These are phyloP conservation scores for Vipera ursinii DNA, from an alignment of 2,797 vertebrate genomes.

Conservation along the genomic window DNA sequence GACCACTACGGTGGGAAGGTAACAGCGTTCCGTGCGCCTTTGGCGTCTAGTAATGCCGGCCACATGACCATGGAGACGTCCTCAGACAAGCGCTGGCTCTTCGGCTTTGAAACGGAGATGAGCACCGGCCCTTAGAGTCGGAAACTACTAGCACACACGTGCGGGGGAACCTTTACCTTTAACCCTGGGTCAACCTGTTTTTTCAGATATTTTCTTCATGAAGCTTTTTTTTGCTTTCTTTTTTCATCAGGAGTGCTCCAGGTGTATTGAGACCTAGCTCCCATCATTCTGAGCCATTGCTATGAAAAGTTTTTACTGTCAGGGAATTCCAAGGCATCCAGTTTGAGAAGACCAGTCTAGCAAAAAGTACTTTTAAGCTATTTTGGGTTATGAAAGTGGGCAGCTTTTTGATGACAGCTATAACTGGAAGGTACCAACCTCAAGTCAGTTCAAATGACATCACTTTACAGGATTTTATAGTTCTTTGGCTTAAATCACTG, in stretches of 20 bases:
- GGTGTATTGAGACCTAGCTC: neutral
- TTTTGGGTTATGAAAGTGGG: neutral
- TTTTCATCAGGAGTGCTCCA: neutral
- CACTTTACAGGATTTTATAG: neutral
- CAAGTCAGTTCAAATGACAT: neutral
- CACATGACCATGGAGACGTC: too few relatives aligned
- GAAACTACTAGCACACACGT: too few relatives aligned
- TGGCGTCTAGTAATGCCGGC: too few relatives aligned
- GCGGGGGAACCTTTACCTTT: neutral
- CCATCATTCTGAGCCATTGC: neutral
- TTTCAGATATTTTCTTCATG: neutral
- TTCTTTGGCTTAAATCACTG: neutral
- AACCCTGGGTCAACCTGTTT: neutral
- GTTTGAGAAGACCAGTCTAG: neutral
- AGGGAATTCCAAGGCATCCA: neutral
- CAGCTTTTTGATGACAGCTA: slow-evolving; percentile 41
- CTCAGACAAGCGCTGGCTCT: too few relatives aligned
- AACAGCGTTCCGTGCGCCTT: too few relatives aligned
- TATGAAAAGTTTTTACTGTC: neutral
- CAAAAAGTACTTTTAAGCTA: neutral
- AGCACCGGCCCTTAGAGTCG: too few relatives aligned
- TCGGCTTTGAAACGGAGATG: too few relatives aligned
- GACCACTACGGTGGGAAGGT: too few relatives aligned
- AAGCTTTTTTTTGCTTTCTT: neutral
- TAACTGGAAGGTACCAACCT: slow-evolving; percentile 41